A percentile compares a stretch with the other conserved stretches of the same genome.
Conservation (phyloP, 2,797 vertebrate species). For the Galago senegalensis region DNA sequence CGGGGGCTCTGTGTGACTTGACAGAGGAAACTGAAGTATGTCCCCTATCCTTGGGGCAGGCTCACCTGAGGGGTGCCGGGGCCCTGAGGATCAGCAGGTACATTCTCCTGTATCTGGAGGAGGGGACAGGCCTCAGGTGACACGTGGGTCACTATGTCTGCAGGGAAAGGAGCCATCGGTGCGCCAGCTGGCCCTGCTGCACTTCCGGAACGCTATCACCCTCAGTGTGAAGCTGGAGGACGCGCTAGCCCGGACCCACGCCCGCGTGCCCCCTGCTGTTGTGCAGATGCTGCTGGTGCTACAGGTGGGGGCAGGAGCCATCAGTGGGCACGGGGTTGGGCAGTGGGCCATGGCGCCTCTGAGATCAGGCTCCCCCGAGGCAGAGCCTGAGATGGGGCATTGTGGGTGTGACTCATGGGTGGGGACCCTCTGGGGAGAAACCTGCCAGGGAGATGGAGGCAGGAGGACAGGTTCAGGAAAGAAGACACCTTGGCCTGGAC, state of each 20-base stretch:
- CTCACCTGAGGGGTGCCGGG: not conserved
- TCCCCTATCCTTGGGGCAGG: not conserved
- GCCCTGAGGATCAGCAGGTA: accelerated
- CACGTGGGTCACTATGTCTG: not conserved
- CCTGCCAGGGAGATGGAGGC: not conserved
- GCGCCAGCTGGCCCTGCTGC: conserved; percentile 96
- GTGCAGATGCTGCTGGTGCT: conserved; percentile 98
- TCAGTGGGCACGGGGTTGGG: accelerated
- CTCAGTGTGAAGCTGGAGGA: conserved; percentile 97
- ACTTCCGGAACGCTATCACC: conserved; percentile 97
- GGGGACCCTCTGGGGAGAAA: accelerated
- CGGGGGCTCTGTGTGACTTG: not conserved
- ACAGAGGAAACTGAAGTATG: not conserved
- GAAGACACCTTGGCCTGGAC: not conserved
- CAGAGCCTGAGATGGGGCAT: accelerated
- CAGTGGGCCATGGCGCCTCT: accelerated
- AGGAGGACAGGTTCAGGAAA: accelerated
- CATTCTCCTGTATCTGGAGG: accelerated
- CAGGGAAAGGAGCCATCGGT: conserved; percentile 98
- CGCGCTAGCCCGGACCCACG: conserved; percentile 94
- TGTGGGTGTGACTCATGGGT: accelerated
- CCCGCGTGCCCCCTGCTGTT: conserved; percentile 96
- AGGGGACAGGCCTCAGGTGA: accelerated
- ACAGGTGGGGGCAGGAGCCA: conserved; percentile 90
- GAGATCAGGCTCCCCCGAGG: accelerated